Percentiles rank a stretch among this genome's conserved stretches.
phyloP scores from a whole-genome alignment of 2,113 vertebrate genomes.

The Ranitomeya variabilis region DNA sequence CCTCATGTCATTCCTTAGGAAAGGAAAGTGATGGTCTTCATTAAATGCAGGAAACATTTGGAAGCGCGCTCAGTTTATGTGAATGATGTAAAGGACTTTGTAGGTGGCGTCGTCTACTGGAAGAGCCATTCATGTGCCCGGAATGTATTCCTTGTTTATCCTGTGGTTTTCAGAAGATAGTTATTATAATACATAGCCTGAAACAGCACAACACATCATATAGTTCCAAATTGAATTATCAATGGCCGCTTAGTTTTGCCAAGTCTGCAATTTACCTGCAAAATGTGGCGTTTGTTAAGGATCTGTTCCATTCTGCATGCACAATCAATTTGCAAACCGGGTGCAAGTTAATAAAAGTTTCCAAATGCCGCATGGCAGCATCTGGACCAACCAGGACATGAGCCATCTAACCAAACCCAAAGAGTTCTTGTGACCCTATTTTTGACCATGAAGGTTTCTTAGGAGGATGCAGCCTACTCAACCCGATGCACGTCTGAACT shows the following conservation, averaged over 20 bases:
- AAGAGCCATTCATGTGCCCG: not conserved
- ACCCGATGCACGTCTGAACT: not conserved
- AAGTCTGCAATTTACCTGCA: too few relatives aligned
- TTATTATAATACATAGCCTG: not conserved
- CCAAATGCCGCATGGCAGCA: too few relatives aligned
- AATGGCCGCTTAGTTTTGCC: too few relatives aligned
- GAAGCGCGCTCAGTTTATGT: not conserved
- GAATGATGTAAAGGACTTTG: not conserved
- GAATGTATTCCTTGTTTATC: not conserved
- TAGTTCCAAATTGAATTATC: too few relatives aligned
- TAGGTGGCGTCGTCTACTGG: not conserved
- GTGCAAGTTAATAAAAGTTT: too few relatives aligned
- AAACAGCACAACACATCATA: not conserved
- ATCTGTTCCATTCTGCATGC: too few relatives aligned
- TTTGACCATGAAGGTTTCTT: not conserved
- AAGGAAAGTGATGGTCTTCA: conserved; percentile 21
- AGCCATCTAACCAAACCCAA: not conserved
- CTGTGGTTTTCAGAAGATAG: not conserved
- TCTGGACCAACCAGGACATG: too few relatives aligned
- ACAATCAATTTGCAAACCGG: too few relatives aligned
- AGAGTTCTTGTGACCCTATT: not conserved
- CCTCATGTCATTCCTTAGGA: not conserved
- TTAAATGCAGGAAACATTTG: conserved; percentile 8
- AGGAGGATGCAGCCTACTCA: not conserved
- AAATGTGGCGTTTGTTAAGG: too few relatives aligned